A percentile compares a stretch with the other conserved stretches of the same genome.
phyloP scores from a whole-genome alignment of 2,888 invertebrate species.

The Philaethria dido region DNA sequence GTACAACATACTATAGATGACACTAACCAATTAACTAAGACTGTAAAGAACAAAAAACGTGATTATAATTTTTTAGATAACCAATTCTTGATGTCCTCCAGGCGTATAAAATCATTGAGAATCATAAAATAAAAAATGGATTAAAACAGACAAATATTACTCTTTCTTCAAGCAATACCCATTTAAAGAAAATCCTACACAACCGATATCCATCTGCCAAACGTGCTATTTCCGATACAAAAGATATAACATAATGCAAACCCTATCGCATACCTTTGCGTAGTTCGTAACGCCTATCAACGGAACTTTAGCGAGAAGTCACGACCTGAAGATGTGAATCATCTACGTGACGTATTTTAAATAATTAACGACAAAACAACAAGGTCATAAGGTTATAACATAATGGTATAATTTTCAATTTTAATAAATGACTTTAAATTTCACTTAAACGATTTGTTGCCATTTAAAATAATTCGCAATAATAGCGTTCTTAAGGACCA shows the following conservation, averaged over 20 bases:
- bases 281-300: conserved; percentile 37
- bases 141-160: too few species aligned
- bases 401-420: conserved; percentile 8
- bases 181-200: neutral
- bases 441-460: too few species aligned
- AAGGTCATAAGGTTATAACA: conserved; percentile 33
- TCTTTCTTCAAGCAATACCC: too few species aligned
- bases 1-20: too few species aligned
- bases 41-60: too few species aligned
- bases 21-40: too few species aligned
- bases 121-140: too few species aligned
- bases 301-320: conserved; percentile 37
- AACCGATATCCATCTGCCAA: neutral
- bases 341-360: conserved; percentile 40
- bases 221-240: conserved; percentile 21
- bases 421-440: neutral
- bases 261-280: conserved; percentile 36
- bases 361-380: conserved; percentile 37
- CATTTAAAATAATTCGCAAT: neutral
- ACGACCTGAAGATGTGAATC: conserved; percentile 39
- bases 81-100: too few species aligned
- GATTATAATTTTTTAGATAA: too few species aligned
- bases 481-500: too few species aligned
- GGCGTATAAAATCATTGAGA: too few species aligned
- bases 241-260: conserved; percentile 24